phyloP scores from a whole-genome alignment of 2,113 vertebrate genomes.

The Trematocara variabile region DNA sequence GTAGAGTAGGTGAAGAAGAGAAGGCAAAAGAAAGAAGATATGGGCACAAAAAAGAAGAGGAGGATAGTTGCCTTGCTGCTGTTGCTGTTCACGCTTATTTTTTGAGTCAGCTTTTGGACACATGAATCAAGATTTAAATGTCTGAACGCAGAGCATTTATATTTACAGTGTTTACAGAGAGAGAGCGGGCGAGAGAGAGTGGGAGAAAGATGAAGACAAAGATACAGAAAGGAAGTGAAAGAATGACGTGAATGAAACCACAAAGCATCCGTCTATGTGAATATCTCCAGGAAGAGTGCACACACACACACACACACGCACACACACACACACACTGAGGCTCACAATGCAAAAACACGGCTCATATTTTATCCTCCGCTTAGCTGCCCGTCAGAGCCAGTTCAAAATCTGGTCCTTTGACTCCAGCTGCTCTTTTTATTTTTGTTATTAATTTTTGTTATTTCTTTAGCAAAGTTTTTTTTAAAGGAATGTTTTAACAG shows the following conservation, averaged over 20 bases:
- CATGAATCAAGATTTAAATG: background rate
- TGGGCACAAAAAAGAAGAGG: background rate
- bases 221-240: constrained; percentile 40
- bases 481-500: background rate
- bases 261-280: constrained; percentile 35
- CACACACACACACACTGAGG: background rate
- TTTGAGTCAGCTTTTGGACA: background rate
- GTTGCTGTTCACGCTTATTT: background rate
- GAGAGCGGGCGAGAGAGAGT: background rate
- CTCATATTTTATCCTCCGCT: background rate
- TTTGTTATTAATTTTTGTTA: background rate
- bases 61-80: background rate
- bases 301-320: background rate
- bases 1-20: background rate
- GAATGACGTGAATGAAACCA: constrained; percentile 49
- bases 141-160: background rate
- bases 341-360: background rate
- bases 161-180: background rate
- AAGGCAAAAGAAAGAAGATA: background rate
- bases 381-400: background rate
- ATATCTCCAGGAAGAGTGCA: background rate
- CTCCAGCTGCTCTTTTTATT: background rate
- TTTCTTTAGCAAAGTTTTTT: background rate
- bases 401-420: background rate
- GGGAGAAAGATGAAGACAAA: background rate